Evolutionary conservation across 2,113 vertebrate genomes (phyloP).

Genomic region (Charina bottae): DNA sequence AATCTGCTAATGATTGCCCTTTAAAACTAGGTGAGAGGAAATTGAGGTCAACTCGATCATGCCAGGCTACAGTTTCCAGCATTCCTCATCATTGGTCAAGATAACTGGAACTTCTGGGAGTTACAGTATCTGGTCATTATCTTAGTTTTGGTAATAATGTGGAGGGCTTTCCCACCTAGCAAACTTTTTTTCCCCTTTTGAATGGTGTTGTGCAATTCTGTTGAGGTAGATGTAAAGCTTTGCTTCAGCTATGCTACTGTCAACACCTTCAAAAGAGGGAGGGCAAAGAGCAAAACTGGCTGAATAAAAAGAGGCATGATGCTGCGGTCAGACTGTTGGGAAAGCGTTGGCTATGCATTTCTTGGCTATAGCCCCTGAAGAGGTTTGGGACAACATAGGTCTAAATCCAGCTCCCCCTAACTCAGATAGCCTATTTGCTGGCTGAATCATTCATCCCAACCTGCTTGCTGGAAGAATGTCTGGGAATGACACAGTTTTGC

Average conservation of each 20-base stretch:
- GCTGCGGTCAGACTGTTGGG: neutral
- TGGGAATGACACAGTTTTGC: neutral
- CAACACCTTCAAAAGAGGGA: neutral
- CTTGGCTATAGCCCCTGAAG: neutral
- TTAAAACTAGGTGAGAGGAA: neutral
- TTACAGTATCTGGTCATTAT: neutral
- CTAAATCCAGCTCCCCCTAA: neutral
- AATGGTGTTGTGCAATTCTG: conserved; percentile 6
- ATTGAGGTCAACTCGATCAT: neutral
- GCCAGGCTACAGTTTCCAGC: neutral
- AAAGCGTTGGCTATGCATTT: neutral
- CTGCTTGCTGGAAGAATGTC: neutral
- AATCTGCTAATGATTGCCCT: neutral
- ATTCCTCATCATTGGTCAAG: neutral
- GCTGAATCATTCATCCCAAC: neutral
- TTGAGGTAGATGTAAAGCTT: neutral
- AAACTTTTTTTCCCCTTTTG: neutral
- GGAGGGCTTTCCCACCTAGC: neutral
- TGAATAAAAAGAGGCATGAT: neutral
- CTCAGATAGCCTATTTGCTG: too few relatives aligned
- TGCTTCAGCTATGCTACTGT: neutral
- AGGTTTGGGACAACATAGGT: neutral
- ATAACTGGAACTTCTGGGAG: neutral
- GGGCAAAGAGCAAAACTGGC: neutral
- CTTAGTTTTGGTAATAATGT: neutral